Evolutionary conservation across 2,797 vertebrate species (phyloP), one percentile per base, ranked within the genome.

Genomic region (Acanthis flammea): DNA sequence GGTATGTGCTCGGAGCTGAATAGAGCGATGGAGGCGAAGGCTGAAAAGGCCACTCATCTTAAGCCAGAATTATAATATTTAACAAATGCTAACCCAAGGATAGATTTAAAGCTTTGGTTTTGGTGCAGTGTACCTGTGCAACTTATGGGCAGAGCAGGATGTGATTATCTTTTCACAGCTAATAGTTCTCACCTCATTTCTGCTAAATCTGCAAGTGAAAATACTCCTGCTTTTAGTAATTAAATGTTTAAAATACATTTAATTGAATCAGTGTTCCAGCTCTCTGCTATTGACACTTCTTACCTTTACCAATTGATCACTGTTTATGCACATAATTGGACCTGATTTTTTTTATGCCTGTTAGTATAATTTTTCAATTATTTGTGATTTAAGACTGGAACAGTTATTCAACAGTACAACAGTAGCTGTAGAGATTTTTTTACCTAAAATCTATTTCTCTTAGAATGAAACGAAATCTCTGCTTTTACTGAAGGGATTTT

Each of bases 61-160:
- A 96, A 96, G 86, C 74, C 96, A 95, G 95, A 97, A 97, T 96
- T 96, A 94, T 84, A 96, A 95, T 96, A 97, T 97, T 97, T 96
- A 96, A 92, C 96, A 94, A 96, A 96, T 91, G 81, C 88, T 95
- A 90, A 79, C 86, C 81, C 28, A 70, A 88, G 88, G 84, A 76
- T 76, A 57, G 55, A 76, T 95, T 94, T 81, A 93, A 96, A 94
- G 78, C 39, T 44, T 22, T 75, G 89, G 24, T 89, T 96, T 86
- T 37, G 35, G 61, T 90, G 95, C 84, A 41, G 1, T 95, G 54
- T 97, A 96, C 95, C 97, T 97, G 97, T 39, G 75, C 78, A 39
- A 15, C 82, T 66, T 35, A 2, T 0, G 5, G 55, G 50, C 58
- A 19, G 63, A 70, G 75, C 67, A 75, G 48, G 37, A 4, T 28